Evolutionary conservation across 1,140 invertebrate genomes (phyloP).

Genomic region (Cherax destructor): DNA sequence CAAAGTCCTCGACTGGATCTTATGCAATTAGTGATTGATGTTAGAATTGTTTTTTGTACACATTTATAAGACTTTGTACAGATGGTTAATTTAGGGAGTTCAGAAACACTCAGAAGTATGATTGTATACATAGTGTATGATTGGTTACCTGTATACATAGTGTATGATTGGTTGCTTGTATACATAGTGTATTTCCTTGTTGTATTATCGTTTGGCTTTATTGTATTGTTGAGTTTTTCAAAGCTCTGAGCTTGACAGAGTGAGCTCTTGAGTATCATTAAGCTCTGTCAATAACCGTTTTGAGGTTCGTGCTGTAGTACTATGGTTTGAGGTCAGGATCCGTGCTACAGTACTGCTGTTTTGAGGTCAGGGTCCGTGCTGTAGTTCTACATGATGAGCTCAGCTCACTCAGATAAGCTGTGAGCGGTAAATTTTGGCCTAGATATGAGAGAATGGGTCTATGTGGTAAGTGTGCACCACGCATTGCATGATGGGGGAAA

Average conservation of each 20-base stretch:
- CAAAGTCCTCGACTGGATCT: conserved; percentile 55
- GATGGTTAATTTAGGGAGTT: conserved; percentile 5
- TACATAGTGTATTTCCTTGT: conserved; percentile 46
- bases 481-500: no score
- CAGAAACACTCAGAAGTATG: conserved; percentile 45
- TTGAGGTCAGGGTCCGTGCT: no score
- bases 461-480: no score
- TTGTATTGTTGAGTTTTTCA: conserved; percentile 27
- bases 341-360: no score
- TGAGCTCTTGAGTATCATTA: background rate
- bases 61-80: conserved; percentile 53
- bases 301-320: background rate
- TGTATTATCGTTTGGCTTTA: conserved; percentile 38
- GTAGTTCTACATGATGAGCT: no score
- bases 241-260: background rate
- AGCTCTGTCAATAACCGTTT: conserved; percentile 8
- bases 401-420: no score
- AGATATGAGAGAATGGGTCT: no score
- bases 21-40: conserved; percentile 50
- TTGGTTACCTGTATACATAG: conserved; percentile 18
- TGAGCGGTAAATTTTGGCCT: no score
- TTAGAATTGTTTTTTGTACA: conserved; percentile 45
- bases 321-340: background rate
- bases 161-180: conserved; percentile 48
- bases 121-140: background rate